These are phyloP conservation scores for Acanthurus tractus DNA, from an alignment of 2,797 vertebrate genomes.

Conservation along the genomic window DNA sequence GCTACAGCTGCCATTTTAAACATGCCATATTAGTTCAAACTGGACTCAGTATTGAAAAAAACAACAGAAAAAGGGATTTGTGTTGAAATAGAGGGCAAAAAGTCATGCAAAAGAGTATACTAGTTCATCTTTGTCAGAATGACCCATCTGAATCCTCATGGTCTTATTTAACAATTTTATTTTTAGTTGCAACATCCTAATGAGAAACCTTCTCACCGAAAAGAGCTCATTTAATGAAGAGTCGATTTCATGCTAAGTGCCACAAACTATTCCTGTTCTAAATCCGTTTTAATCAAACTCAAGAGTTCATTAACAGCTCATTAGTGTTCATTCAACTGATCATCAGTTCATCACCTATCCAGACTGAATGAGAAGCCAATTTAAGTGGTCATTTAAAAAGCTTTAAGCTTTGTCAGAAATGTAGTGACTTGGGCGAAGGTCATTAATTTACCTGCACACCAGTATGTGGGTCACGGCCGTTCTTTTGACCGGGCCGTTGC, in stretches of 20 bases:
- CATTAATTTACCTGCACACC: conserved; percentile 91
- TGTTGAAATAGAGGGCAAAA: too few species aligned
- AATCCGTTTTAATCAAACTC: background rate
- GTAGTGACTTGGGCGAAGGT: background rate
- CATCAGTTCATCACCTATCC: conserved; percentile 3
- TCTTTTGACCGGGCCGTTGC: conserved; percentile 97
- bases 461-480: conserved; percentile 97
- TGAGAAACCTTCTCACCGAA: background rate
- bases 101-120: too few species aligned
- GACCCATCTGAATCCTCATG: background rate
- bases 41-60: too few species aligned
- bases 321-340: conserved; percentile 8
- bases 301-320: conserved; percentile 1
- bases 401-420: background rate
- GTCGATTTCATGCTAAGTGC: background rate
- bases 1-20: too few species aligned
- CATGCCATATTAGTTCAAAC: too few species aligned
- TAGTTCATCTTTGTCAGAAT: too few species aligned
- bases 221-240: background rate
- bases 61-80: too few species aligned
- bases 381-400: background rate
- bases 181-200: too few species aligned
- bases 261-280: background rate
- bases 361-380: conserved; percentile 3
- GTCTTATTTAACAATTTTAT: background rate